Base-by-base conservation (phyloP, 2,888 invertebrate genomes). In the Petrophora chlorosata region DNA sequence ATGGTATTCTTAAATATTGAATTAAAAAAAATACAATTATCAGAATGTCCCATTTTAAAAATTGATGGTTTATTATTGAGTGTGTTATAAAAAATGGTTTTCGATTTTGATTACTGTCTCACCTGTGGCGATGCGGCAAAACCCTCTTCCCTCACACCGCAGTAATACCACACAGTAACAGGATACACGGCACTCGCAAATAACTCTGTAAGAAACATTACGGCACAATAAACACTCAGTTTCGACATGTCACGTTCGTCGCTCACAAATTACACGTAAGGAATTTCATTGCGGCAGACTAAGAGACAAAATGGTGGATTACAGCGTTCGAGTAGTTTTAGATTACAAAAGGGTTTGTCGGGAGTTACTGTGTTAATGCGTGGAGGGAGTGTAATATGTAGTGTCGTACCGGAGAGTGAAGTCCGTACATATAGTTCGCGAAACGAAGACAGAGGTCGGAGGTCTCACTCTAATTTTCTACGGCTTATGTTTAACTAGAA, bases 261-360 rank as follows among this genome's bases (percentile, higher is more conserved):
- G 60, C 53, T 62, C 60, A 62, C 68, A 71, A 78, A 76, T 79
- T 70, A 72, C 67, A 73, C 70, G 55, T 54, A 8, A 55, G 63
- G 61, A 63, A 61, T 65, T 61, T 60, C 63, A 63, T 61, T 65
- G 63, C 33, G 40, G 33, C 26, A 19, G 12, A 23, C 26, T 13
- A 23, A 9, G 39, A 50, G 48, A 43, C 53, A 44, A 53, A 56
- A 53, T 38, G 47, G 33, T 47, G 43, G 42, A 50, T 49, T 50
- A 48, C 35, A 42, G 46, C 52, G 43, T 57, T 59, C 53, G 47
- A 65, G 63, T 73, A 73, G 70, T 70, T 71, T 73, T 68, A 65
- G 70, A 76, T 76, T 68, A 66, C 61, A 56, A 15, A 45, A 48
- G 67, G 66, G 67, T 69, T 25, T 22, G 29, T 15, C 16, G 28